These are phyloP conservation scores for Oreonectes daqikongensis DNA, from an alignment of 2,797 vertebrate genomes.

Conservation along the genomic window DNA sequence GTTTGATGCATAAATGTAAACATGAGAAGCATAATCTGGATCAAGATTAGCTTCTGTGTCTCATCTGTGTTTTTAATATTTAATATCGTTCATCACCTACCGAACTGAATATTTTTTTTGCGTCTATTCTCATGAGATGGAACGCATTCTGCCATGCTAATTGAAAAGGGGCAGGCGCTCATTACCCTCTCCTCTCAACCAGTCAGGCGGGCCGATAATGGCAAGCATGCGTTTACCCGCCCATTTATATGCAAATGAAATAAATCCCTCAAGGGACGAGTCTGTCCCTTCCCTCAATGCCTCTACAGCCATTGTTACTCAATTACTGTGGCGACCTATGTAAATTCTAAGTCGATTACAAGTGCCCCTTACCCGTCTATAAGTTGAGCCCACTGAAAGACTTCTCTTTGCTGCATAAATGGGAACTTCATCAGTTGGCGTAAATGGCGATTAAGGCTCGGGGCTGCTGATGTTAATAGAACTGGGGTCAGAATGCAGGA, in stretches of 20 bases:
- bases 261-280: conserved; percentile 58
- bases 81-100: background rate
- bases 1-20: conserved; percentile 8
- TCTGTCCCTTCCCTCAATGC: conserved; percentile 44
- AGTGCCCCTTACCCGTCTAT: conserved; percentile 16
- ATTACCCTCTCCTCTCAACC: conserved; percentile 62
- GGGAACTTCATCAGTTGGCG: conserved; percentile 31
- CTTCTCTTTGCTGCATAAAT: conserved; percentile 20
- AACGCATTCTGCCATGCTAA: conserved; percentile 34
- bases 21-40: background rate
- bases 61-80: background rate
- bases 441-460: conserved; percentile 29
- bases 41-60: no score
- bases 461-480: conserved; percentile 44
- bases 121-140: conserved; percentile 35
- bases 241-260: conserved; percentile 75
- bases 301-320: conserved; percentile 37
- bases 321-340: conserved; percentile 46
- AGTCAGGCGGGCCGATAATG: conserved; percentile 58
- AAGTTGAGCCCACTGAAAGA: background rate
- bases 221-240: conserved; percentile 58
- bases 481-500: conserved; percentile 19
- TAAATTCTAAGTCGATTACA: conserved; percentile 46
- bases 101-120: conserved; percentile 29
- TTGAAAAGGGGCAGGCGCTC: conserved; percentile 54